Percentiles rank a stretch among this genome's conserved stretches.
phyloP scores from a whole-genome alignment of 2,113 vertebrate genomes.

The Halcyon senegalensis region DNA sequence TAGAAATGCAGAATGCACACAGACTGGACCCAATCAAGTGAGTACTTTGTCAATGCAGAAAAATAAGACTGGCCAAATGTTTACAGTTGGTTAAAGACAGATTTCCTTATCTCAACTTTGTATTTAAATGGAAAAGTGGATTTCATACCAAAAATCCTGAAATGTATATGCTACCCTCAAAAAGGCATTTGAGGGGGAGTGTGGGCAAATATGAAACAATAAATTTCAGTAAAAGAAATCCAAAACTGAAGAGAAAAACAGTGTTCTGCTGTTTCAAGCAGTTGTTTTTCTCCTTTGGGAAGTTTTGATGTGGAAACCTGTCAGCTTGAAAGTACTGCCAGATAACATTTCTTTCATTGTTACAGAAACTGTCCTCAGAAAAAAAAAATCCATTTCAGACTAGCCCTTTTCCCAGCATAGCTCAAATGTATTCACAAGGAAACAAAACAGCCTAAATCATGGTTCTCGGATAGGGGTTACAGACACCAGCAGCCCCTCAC shows the following conservation, averaged over 20 bases:
- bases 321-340: not conserved
- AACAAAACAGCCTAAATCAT: not conserved
- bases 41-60: not conserved
- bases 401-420: not conserved
- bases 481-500: fast-evolving
- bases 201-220: not conserved
- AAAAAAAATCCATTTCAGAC: not conserved
- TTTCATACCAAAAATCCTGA: not conserved
- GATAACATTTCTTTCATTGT: not conserved
- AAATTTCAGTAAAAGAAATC: not conserved
- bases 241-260: not conserved
- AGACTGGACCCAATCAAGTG: slow-evolving; percentile 91
- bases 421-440: not conserved
- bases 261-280: not conserved
- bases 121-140: not conserved
- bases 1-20: slow-evolving; percentile 85
- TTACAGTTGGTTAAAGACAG: not conserved
- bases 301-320: not conserved
- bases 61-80: not conserved
- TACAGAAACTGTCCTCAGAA: not conserved
- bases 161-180: not conserved
- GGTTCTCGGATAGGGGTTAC: not conserved
- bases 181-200: not conserved
- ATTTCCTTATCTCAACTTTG: not conserved
- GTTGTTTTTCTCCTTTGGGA: not conserved